Conservation (phyloP, 92 coral and sea anemone species). For the Siderastrea siderea region DNA sequence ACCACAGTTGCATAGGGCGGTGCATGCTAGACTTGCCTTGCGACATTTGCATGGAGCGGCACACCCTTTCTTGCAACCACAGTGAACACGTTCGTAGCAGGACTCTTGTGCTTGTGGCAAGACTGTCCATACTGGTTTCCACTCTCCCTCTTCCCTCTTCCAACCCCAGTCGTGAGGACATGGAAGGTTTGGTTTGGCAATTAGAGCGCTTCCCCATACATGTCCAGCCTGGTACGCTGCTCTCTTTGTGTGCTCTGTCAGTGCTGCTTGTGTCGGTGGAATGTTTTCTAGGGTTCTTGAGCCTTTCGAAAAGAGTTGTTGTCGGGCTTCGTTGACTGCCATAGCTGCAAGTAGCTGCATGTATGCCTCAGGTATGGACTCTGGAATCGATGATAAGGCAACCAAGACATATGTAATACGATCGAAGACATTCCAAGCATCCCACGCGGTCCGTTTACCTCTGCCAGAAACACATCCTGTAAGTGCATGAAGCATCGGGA, state of each 20-base stretch:
- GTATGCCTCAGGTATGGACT: neutral
- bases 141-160: slow-evolving; percentile 39
- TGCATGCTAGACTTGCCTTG: slow-evolving; percentile 42
- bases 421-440: slow-evolving; percentile 54
- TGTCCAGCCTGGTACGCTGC: slow-evolving; percentile 32
- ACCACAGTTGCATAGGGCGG: slow-evolving; percentile 57
- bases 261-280: slow-evolving; percentile 70
- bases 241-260: slow-evolving; percentile 45
- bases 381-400: slow-evolving; percentile 2
- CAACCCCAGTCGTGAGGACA: slow-evolving; percentile 41
- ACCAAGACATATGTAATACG: slow-evolving; percentile 30
- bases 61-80: slow-evolving; percentile 63
- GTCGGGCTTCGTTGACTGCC: slow-evolving; percentile 25
- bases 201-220: slow-evolving; percentile 33
- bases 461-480: slow-evolving; percentile 71
- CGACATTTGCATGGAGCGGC: slow-evolving; percentile 64
- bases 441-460: slow-evolving; percentile 65
- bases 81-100: slow-evolving; percentile 51
- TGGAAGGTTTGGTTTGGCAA: slow-evolving; percentile 22
- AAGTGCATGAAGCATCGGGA: slow-evolving; percentile 44
- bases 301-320: slow-evolving; percentile 32
- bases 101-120: slow-evolving; percentile 51
- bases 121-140: slow-evolving; percentile 69
- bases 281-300: slow-evolving; percentile 27
- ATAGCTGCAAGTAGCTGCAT: slow-evolving; percentile 20